These are phyloP conservation scores for Tylochromis polylepis DNA, from an alignment of 2,113 vertebrate species.

Conservation along the genomic window DNA sequence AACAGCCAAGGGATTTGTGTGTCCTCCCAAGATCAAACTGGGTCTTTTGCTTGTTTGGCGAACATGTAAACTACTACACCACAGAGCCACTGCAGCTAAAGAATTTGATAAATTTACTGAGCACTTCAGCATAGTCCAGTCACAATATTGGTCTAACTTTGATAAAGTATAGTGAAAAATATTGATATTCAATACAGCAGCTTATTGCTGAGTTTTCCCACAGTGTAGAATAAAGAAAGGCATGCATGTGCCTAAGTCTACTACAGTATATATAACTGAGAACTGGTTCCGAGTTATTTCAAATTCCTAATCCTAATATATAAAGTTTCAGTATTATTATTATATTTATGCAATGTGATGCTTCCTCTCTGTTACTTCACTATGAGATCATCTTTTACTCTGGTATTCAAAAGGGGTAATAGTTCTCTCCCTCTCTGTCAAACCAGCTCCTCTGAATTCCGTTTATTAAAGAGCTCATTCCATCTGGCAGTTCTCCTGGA, in stretches of 20 bases:
- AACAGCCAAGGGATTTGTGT: background rate
- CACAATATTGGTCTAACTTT: background rate
- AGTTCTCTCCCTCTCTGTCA: background rate
- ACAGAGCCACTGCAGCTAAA: background rate
- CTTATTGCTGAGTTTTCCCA: background rate
- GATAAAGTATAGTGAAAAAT: background rate
- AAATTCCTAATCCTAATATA: background rate
- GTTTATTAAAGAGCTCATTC: conserved; percentile 10
- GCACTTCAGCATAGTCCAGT: background rate
- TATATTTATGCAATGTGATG: background rate
- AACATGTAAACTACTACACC: background rate
- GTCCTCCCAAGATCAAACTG: background rate
- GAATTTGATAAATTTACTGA: background rate
- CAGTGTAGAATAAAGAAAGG: background rate
- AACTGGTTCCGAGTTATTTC: background rate
- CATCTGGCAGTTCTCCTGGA: background rate
- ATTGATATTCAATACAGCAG: background rate
- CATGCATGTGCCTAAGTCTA: background rate
- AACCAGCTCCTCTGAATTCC: conserved; percentile 43
- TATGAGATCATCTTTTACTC: conserved; percentile 27
- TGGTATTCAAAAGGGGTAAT: conserved; percentile 16
- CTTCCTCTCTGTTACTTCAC: background rate
- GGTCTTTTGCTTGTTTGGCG: background rate
- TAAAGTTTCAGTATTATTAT: background rate
- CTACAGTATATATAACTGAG: background rate